Conservation (phyloP, 2,888 invertebrate genomes). For the Dinocampus coccinellae region DNA sequence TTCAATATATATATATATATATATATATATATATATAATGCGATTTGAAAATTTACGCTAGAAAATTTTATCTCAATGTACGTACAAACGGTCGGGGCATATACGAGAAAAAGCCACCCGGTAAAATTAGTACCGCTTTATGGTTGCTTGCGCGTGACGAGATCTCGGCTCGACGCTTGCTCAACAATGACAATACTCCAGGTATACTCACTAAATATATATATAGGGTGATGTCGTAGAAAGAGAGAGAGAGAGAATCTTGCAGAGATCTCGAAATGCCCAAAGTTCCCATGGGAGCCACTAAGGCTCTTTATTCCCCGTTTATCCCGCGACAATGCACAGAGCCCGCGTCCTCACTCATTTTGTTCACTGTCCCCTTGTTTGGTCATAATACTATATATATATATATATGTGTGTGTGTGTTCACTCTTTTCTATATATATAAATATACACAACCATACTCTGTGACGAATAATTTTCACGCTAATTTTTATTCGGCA, state of each 20-base stretch:
- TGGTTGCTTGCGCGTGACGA: constrained; percentile 52
- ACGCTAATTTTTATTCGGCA: constrained; percentile 56
- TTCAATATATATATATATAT: no score
- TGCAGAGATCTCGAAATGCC: constrained; percentile 39
- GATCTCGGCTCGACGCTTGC: constrained; percentile 35
- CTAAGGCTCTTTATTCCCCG: constrained; percentile 51
- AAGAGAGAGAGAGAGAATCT: constrained; percentile 19
- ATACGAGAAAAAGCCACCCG: constrained; percentile 32
- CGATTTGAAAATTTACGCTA: constrained; percentile 9
- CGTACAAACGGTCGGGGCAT: constrained; percentile 15
- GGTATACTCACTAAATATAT: constrained; percentile 18
- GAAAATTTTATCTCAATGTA: constrained; percentile 10
- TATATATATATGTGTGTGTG: constrained; percentile 8
- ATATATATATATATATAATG: not conserved
- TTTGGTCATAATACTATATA: constrained; percentile 24
- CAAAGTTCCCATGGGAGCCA: constrained; percentile 46
- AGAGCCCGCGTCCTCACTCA: constrained; percentile 41
- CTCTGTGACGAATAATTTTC: constrained; percentile 64
- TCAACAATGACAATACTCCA: constrained; percentile 17
- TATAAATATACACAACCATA: constrained; percentile 3
- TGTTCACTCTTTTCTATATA: no score
- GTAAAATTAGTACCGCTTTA: constrained; percentile 62
- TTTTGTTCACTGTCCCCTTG: constrained; percentile 20
- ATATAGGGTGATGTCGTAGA: constrained; percentile 30
- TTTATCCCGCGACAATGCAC: constrained; percentile 57